Evolutionary conservation across 35 echinoderm and acorn worm genomes (phyloP).

Genomic region (Lytechinus pictus): DNA sequence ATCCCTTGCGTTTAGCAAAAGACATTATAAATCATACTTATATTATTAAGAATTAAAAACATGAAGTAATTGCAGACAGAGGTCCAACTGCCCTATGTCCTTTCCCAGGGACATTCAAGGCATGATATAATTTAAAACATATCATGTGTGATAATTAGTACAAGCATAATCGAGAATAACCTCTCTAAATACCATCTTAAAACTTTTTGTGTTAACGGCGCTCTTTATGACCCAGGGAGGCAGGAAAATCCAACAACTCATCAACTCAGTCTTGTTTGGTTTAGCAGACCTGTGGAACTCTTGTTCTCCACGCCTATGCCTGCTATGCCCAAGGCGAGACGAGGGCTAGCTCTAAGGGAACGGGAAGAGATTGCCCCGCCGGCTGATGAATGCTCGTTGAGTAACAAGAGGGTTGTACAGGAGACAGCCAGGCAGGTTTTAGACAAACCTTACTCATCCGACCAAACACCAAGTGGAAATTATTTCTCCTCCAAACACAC

Average conservation of each 20-base stretch:
- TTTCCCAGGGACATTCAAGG: too few relatives aligned
- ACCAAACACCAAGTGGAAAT: slow-evolving; percentile 41
- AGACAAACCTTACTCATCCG: slow-evolving; percentile 33
- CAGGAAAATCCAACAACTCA: slow-evolving; percentile 26
- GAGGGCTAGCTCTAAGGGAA: background rate
- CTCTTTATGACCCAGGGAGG: background rate
- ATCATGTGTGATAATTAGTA: too few relatives aligned
- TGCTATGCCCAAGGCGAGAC: background rate
- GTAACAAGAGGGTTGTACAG: slow-evolving; percentile 10
- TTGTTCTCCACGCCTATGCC: background rate
- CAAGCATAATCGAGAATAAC: too few relatives aligned
- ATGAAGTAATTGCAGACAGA: too few relatives aligned
- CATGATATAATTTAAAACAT: too few relatives aligned
- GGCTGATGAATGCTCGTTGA: slow-evolving; percentile 35
- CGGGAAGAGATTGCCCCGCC: background rate
- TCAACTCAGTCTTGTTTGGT: slow-evolving; percentile 26
- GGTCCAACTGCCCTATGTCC: too few relatives aligned
- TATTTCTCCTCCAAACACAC: background rate
- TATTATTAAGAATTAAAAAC: too few relatives aligned
- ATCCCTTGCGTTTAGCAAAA: too few relatives aligned
- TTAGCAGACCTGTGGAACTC: slow-evolving; percentile 28
- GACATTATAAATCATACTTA: too few relatives aligned
- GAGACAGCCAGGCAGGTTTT: slow-evolving; percentile 12
- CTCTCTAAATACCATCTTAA: background rate
- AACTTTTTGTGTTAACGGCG: background rate